These are phyloP conservation scores for Limenitis camilla DNA, from an alignment of 2,888 invertebrate genomes.

Conservation along the genomic window DNA sequence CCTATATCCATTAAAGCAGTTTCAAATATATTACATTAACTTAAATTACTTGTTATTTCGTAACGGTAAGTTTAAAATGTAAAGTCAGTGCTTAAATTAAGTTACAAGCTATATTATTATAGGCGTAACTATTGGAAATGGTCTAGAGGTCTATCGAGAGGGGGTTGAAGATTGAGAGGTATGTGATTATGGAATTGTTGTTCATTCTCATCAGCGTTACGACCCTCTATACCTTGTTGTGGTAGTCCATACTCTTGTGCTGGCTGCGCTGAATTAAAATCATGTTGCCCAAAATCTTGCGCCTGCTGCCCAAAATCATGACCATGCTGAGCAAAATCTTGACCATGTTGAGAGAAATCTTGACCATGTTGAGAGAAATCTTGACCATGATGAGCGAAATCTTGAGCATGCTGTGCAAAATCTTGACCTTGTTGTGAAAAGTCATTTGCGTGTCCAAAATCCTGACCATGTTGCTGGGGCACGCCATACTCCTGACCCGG, in stretches of 20 bases:
- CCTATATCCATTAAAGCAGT: background rate
- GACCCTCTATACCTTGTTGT: conserved; percentile 53
- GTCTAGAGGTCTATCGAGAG: conserved; percentile 61
- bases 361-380: conserved; percentile 24
- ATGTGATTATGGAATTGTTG: conserved; percentile 63
- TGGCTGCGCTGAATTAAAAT: conserved; percentile 26
- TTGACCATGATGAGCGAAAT: conserved; percentile 21
- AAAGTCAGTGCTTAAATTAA: conserved; percentile 7
- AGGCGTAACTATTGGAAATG: conserved; percentile 49
- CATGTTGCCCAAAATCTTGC: conserved; percentile 30
- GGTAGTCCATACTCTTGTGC: conserved; percentile 49
- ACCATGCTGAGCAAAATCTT: conserved; percentile 26
- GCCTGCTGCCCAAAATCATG: conserved; percentile 28
- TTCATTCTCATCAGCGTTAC: conserved; percentile 44
- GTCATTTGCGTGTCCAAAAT: conserved; percentile 27
- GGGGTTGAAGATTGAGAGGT: conserved; percentile 60
- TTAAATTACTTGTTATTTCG: background rate
- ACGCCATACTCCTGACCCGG: conserved; percentile 32
- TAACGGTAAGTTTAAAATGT: background rate
- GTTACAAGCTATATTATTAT: conserved; percentile 23
- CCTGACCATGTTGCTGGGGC: conserved; percentile 26
- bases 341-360: conserved; percentile 21
- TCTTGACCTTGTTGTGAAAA: conserved; percentile 26
- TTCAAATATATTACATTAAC: background rate
- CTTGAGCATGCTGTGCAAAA: conserved; percentile 23